phyloP scores from a whole-genome alignment of 2,888 invertebrate species.

The Rhagonycha fulva region DNA sequence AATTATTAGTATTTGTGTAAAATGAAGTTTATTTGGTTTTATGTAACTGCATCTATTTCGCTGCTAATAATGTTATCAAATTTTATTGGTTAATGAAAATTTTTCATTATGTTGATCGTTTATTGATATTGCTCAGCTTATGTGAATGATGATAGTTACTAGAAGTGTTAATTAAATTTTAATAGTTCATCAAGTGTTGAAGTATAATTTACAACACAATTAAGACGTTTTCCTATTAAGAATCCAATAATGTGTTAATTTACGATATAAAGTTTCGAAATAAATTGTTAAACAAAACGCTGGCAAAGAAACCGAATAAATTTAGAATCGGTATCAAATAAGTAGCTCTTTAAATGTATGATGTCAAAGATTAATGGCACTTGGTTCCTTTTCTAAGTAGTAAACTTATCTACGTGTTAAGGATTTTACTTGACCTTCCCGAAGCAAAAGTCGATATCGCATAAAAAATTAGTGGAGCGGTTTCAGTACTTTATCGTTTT shows the following conservation, averaged over 20 bases:
- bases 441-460: conserved; percentile 10
- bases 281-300: neutral
- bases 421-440: conserved; percentile 21
- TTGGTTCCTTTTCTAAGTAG: conserved; percentile 24
- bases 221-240: neutral
- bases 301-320: conserved; percentile 2
- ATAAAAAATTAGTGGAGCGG: conserved; percentile 24
- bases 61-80: neutral
- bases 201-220: neutral
- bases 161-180: neutral
- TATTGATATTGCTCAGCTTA: neutral
- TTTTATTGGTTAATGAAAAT: neutral
- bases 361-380: conserved; percentile 37
- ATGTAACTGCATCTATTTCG: neutral
- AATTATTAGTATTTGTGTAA: neutral
- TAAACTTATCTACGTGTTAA: conserved; percentile 20
- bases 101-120: neutral
- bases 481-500: conserved; percentile 11
- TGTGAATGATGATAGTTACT: neutral
- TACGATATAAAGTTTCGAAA: neutral
- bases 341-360: conserved; percentile 35
- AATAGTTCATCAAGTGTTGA: neutral
- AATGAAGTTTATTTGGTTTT: neutral
- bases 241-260: neutral
- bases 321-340: conserved; percentile 27